Conservation (phyloP, 2,888 invertebrate species). For the Urechis unicinctus region DNA sequence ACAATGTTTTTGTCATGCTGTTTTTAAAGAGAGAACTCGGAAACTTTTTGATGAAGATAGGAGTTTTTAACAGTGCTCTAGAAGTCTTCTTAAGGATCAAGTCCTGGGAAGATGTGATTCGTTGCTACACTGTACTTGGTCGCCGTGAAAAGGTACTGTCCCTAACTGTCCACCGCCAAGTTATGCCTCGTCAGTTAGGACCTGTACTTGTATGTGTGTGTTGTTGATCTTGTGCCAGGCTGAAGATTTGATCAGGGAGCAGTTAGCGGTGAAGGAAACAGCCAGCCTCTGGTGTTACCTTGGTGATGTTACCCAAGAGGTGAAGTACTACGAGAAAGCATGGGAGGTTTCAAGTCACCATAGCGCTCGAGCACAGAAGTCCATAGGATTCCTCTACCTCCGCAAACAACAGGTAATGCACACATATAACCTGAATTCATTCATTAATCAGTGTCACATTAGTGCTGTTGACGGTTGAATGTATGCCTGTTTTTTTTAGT, state of each 20-base stretch:
- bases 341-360: conserved; percentile 79
- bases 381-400: conserved; percentile 66
- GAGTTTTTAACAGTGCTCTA: conserved; percentile 73
- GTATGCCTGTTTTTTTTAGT: conserved; percentile 53
- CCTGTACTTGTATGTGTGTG: no score
- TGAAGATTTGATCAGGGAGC: conserved; percentile 77
- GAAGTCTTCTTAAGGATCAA: conserved; percentile 57
- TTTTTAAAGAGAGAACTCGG: conserved; percentile 62
- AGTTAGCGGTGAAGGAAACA: conserved; percentile 68
- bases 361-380: conserved; percentile 78
- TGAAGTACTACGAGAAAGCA: conserved; percentile 75
- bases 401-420: conserved; percentile 34
- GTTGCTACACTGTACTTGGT: conserved; percentile 79
- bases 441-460: background rate
- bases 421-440: background rate
- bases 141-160: conserved; percentile 68
- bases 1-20: conserved; percentile 6
- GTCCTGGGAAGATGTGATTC: conserved; percentile 87
- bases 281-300: conserved; percentile 83
- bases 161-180: background rate
- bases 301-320: conserved; percentile 80
- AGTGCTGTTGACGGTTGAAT: background rate
- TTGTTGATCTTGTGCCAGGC: conserved; percentile 58
- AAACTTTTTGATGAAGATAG: conserved; percentile 71
- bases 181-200: background rate